A percentile compares a stretch with the other conserved stretches of the same genome.
These are phyloP conservation scores for Periophthalmus magnuspinnatus DNA, from an alignment of 2,797 vertebrate species.

Conservation along the genomic window DNA sequence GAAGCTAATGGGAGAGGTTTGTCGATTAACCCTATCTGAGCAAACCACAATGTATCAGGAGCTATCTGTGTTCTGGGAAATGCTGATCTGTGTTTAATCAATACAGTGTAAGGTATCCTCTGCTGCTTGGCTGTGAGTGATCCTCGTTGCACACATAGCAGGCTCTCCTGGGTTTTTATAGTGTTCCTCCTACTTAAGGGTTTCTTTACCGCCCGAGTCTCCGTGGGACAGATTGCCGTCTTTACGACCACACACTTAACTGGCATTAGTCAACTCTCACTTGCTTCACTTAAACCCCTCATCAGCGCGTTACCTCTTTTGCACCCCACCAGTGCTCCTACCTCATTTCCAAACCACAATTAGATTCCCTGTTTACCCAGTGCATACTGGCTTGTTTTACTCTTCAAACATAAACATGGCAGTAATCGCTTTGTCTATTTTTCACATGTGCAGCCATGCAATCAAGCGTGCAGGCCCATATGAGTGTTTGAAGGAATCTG, in stretches of 20 bases:
- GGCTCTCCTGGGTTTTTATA: slow-evolving; percentile 18
- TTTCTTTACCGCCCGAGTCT: slow-evolving; percentile 19
- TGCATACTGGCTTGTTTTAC: slow-evolving; percentile 73
- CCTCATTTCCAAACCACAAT: slow-evolving; percentile 66
- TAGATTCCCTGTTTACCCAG: slow-evolving; percentile 75
- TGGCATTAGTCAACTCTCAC: slow-evolving; percentile 14
- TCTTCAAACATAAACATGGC: slow-evolving; percentile 74
- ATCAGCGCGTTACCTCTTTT: slow-evolving; percentile 51
- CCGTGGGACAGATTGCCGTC: slow-evolving; percentile 20
- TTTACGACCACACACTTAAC: slow-evolving; percentile 17
- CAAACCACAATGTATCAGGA: slow-evolving; percentile 40
- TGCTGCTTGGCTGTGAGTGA: slow-evolving; percentile 24
- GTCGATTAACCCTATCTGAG: slow-evolving; percentile 10
- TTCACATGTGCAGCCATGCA: slow-evolving; percentile 78
- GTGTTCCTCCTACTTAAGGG: slow-evolving; percentile 18
- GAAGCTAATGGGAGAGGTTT: slow-evolving; percentile 16
- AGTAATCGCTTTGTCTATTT: slow-evolving; percentile 78
- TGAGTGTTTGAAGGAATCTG: slow-evolving; percentile 69
- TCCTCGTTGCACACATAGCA: slow-evolving; percentile 31
- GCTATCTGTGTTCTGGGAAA: slow-evolving; percentile 64
- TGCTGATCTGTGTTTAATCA: slow-evolving; percentile 53
- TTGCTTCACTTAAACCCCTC: slow-evolving; percentile 29
- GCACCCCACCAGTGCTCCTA: slow-evolving; percentile 37
- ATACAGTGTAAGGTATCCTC: slow-evolving; percentile 51
- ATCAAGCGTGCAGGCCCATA: slow-evolving; percentile 68